Conservation (phyloP, 2,888 invertebrate genomes). For the Lasioglossum calceatum region DNA sequence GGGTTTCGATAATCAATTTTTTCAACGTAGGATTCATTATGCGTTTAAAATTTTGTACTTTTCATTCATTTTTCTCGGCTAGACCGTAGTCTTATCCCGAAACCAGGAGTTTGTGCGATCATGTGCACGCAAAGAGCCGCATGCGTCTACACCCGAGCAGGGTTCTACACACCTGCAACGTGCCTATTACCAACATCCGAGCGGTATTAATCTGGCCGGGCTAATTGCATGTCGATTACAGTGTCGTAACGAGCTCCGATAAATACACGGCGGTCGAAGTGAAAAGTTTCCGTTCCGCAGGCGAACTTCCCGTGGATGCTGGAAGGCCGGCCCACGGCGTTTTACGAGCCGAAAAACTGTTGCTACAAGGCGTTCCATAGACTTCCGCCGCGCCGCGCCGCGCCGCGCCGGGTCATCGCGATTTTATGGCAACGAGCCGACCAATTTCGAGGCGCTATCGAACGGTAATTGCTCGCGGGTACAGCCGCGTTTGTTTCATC, state of each 20-base stretch:
- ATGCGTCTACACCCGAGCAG: not conserved
- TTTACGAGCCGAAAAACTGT: conserved; percentile 55
- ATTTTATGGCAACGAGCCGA: conserved; percentile 34
- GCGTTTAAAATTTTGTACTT: not conserved
- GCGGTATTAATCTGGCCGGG: conserved; percentile 67
- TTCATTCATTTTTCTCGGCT: not conserved
- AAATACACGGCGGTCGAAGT: conserved; percentile 67
- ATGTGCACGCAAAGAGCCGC: not conserved
- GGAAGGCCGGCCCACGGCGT: conserved; percentile 5
- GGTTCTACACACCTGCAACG: conserved; percentile 55
- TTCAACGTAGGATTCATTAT: too few relatives aligned
- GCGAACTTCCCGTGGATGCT: conserved; percentile 36
- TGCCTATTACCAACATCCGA: conserved; percentile 68
- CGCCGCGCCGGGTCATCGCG: conserved; percentile 13
- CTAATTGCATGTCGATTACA: conserved; percentile 74
- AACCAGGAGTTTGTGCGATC: not conserved
- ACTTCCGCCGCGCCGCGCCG: conserved; percentile 20
- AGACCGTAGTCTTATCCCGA: not conserved
- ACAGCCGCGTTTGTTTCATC: conserved; percentile 6
- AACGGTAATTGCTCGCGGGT: conserved; percentile 35
- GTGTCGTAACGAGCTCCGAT: conserved; percentile 71
- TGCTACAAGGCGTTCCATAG: conserved; percentile 40
- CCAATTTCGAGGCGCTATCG: conserved; percentile 45
- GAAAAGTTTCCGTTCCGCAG: conserved; percentile 62
- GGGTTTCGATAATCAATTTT: not conserved